phyloP scores from a whole-genome alignment of 1,140 invertebrate species.

The Orius laevigatus region DNA sequence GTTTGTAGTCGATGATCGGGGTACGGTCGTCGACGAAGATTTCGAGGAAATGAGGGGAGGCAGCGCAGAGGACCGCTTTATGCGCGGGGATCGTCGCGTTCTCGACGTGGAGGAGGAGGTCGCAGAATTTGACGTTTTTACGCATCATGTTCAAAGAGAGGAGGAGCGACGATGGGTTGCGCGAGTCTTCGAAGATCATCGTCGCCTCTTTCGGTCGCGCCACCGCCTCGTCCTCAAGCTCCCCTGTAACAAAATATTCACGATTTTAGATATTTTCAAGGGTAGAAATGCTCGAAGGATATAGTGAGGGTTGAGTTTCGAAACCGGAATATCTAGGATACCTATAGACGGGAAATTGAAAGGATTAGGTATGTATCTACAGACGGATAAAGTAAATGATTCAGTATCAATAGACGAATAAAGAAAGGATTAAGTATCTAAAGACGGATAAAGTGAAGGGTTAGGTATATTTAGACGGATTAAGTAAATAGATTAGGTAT shows the following conservation, averaged over 20 bases:
- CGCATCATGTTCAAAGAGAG: constrained; percentile 52
- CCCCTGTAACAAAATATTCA: neutral
- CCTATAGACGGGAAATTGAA: no score
- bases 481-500: no score
- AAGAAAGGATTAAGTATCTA: no score
- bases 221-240: constrained; percentile 3
- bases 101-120: constrained; percentile 57
- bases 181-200: constrained; percentile 27
- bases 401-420: no score
- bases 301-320: no score
- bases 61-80: constrained; percentile 55
- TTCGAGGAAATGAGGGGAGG: constrained; percentile 60
- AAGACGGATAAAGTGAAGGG: no score
- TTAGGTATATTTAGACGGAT: no score
- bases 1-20: constrained; percentile 40
- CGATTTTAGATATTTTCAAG: neutral
- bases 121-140: constrained; percentile 61
- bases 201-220: neutral
- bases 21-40: constrained; percentile 45
- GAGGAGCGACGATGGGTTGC: constrained; percentile 37
- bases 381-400: no score
- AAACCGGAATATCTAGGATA: no score
- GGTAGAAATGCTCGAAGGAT: no score
- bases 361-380: no score
- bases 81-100: constrained; percentile 58